Base-by-base conservation (phyloP, 2,888 invertebrate species). In the Xanthorhoe spadicearia region DNA sequence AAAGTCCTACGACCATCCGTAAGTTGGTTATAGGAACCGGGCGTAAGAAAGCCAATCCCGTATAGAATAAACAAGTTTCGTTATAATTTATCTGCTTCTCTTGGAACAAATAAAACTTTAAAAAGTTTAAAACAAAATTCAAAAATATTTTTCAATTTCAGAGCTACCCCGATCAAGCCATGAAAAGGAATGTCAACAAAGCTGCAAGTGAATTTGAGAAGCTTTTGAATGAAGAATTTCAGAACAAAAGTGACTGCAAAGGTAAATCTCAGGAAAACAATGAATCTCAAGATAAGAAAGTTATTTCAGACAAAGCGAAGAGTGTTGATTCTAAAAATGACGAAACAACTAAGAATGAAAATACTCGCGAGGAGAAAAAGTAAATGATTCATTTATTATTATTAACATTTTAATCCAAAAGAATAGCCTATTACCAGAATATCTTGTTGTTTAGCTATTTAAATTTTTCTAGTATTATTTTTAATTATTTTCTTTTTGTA, bases 141-240 rank as follows among this genome's bases (percentile, higher is more conserved):
- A 32, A 32, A n/a, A 32, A 32, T 7, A 32, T 32, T 6, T 32
- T 13, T 43, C 2, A 13, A 43, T 84, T 86, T 23, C 77, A 93
- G 93, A 88, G 81, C 51, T 90, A 87, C 77, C 92, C 93, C 43
- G 93, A 93, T 75, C 57, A 84, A 13, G 72, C 75, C 1, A 91
- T 93, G 91, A 93, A 92, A 75, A 90, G 87, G 72, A 90, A 89
- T 76, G 83, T 93, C 0, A 88, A 87, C 72, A 93, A 90, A 85
- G 79, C 92, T n/a, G 87, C 92, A 5, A 77, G 83, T 18, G 92
- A 93, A 61, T 93, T 93, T 68, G 93, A 93, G 71, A 92, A 87
- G 74, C 81, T 90, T 74, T 77, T 93, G 43, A 86, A 77, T 64
- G 91, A 92, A 64, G 92, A 92, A 72, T 92, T 92, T 77, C 89